Base-by-base conservation (phyloP, 2,888 invertebrate species). In the Folsomia manolachei region DNA sequence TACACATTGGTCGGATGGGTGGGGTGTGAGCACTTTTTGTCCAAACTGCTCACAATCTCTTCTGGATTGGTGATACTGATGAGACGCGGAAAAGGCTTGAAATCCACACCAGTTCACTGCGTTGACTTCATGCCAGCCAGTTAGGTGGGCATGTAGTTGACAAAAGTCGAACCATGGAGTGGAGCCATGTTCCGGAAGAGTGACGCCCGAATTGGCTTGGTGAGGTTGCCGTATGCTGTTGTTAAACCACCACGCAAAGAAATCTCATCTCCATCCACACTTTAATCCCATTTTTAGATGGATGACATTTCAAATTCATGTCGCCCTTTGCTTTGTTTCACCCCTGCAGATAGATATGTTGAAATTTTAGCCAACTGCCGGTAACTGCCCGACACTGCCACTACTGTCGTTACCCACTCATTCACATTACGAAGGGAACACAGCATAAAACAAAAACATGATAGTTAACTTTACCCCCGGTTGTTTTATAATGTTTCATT, bases 121-220 rank as follows among this genome's bases (percentile, higher is more conserved):
- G 39, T 39, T 39, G 56, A 56, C 56, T 7, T 14, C 19, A 19
- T n/a, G 56, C 11, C 56, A n/a, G 19, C n/a, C n/a, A n/a, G n/a
- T n/a, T n/a, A n/a, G n/a, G n/a, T n/a, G n/a, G n/a, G n/a, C 39
- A 39, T 23, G 24, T 18, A 21, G 27, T 71, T 65, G 65, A 56
- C 71, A 60, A 62, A 63, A 27, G 66, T 56, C n/a, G n/a, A n/a
- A n/a, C n/a, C n/a, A n/a, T n/a, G 51, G 70, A 64, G 51, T 52
- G 72, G 53, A 77, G 74, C 70, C 78, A 78, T 78, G 80, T 80
- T 80, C 80, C 78, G 80, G 80, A 80, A 78, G 65, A 75, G 63
- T 74, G 77, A 72, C 75, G 76, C 73, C 66, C n/a, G 19, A 18
- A 63, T n/a, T 21, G 39, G n/a, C n/a, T n/a, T n/a, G 39, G 39